phyloP scores from a whole-genome alignment of 2,797 vertebrate genomes.

The Danionella dracula region DNA sequence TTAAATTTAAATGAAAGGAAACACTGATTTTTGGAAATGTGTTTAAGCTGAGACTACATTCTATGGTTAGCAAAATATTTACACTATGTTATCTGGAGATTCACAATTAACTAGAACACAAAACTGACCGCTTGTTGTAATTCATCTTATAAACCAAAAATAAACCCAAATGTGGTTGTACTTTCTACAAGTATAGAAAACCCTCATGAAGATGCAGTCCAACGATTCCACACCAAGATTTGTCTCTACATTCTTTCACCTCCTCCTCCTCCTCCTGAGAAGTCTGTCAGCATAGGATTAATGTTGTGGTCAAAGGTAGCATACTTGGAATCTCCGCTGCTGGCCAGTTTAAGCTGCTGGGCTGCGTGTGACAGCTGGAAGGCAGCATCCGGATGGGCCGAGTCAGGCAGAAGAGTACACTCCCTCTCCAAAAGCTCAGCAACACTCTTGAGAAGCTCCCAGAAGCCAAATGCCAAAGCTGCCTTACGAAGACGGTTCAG shows the following conservation, averaged over 20 bases:
- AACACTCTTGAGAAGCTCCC: conserved; percentile 93
- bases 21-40: not conserved
- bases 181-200: too few relatives aligned
- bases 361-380: conserved; percentile 94
- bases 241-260: conserved; percentile 64
- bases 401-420: conserved; percentile 91
- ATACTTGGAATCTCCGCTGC: conserved; percentile 83
- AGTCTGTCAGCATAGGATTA: conserved; percentile 91
- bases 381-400: conserved; percentile 90
- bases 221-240: not conserved
- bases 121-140: too few relatives aligned
- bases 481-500: conserved; percentile 93
- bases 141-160: not conserved
- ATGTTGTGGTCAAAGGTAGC: conserved; percentile 91
- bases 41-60: not conserved
- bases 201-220: too few relatives aligned
- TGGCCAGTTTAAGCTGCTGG: conserved; percentile 91
- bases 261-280: conserved; percentile 79
- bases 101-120: too few relatives aligned
- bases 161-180: not conserved
- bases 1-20: conserved; percentile 20
- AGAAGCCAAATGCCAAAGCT: conserved; percentile 92
- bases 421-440: conserved; percentile 93
- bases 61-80: too few relatives aligned
- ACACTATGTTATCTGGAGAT: too few relatives aligned